Base-by-base conservation (phyloP, 1,140 invertebrate species). In the Drosophila equinoxialis region DNA sequence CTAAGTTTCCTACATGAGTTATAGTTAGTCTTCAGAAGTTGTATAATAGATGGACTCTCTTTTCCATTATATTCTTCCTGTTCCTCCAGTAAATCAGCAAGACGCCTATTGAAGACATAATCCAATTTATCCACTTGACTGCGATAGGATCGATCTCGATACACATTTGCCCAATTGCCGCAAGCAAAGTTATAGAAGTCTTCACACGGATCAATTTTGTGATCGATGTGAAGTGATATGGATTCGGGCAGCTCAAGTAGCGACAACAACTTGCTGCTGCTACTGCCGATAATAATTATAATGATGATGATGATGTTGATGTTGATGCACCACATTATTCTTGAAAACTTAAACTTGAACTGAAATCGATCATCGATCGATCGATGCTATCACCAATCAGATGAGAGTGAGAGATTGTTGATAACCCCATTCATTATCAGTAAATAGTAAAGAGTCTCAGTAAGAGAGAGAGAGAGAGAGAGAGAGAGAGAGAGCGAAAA, bases 141-240 rank as follows among this genome's bases (percentile, higher is more conserved):
- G 5, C 14, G 1, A 13, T 67, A 74, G 4, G 26, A 5, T 33
- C 30, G 48, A 7, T 11, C 6, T 0, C 2, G 30, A 10, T 81
- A 69, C 14, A 14, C 67, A 4, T 13, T 0, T 1, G 54, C 20
- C 81, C 81, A 85, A 7, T 68, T 63, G 8, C 81, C 82, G 33
- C 81, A 85, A 39, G 82, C 81, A 13, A 71, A 42, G 1, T 17
- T 54, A 33, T 78, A 86, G 35, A 85, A 82, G 13, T 86, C 79
- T 0, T 1, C 8, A 6, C 81, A 85, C 6, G 82, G 68, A 14
- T 54, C 8, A 6, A 14, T 20, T 0, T 8, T 20, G 0, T 10
- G 3, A 10, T 75, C 35, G 54, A 78, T 61, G 45, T 82, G 33
- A 0, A 11, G 74, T 13, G 7, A 3, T 11, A 82, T 2, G 26